Conservation (phyloP, 2,888 invertebrate species). For the Lymantria monacha region DNA sequence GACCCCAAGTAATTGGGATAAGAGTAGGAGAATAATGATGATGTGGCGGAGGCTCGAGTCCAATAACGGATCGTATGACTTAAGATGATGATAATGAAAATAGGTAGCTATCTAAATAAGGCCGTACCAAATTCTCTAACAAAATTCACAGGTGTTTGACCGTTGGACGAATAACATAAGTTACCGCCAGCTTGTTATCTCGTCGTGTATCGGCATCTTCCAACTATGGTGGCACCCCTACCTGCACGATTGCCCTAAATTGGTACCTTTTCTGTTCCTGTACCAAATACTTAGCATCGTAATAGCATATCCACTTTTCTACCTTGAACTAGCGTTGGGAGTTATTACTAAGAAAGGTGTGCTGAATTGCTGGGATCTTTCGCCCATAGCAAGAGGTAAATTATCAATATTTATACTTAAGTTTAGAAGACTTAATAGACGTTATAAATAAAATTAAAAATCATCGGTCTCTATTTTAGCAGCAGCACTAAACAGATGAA, state of each 20-base stretch:
- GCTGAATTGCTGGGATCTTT: conserved; percentile 68
- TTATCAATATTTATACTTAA: background rate
- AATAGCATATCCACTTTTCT: conserved; percentile 67
- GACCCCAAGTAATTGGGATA: no score
- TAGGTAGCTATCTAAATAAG: no score
- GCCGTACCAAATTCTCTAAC: no score
- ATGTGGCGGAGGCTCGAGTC: no score
- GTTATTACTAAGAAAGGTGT: conserved; percentile 68
- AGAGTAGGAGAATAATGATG: no score
- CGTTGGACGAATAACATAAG: conserved; percentile 73
- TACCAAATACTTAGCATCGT: conserved; percentile 67
- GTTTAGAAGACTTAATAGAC: no score
- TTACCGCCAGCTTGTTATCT: conserved; percentile 66
- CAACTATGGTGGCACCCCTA: conserved; percentile 76
- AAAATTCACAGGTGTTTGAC: conserved; percentile 47
- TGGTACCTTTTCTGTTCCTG: conserved; percentile 66
- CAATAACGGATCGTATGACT: no score
- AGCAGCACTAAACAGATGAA: no score
- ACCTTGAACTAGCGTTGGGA: conserved; percentile 68
- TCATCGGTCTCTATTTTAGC: no score
- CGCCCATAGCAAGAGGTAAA: conserved; percentile 67
- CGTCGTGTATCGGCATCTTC: conserved; percentile 64
- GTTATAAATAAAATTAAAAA: no score
- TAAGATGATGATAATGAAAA: no score
- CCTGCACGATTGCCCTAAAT: conserved; percentile 51